Base-by-base conservation (phyloP, 2,888 invertebrate species). In the Tricholauxania praeusta region DNA sequence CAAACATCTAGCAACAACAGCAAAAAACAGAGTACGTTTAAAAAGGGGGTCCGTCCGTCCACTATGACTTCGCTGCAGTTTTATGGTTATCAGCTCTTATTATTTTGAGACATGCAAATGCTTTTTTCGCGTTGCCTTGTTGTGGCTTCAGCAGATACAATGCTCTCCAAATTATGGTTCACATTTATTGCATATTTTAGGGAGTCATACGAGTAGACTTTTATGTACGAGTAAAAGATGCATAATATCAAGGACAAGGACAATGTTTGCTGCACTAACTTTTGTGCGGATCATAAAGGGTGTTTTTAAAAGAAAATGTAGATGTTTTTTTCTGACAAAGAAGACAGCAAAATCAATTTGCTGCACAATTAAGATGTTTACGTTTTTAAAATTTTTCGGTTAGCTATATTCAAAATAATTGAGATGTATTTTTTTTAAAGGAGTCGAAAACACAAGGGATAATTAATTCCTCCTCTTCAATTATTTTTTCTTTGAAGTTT, bases 41-140 rank as follows among this genome's bases (percentile, higher is more conserved):
- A 57, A 12, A 57, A 1, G 17, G 57, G 12, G 28, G 22, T 57
- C 22, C 22, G 22, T 57, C 22, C 22, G 15, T 22, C 57, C 17
- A 63, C 63, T 52, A 57, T 47, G 55, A 17, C 14, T 55, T 55
- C 48, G 8, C 4, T 57, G 49, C 28, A 47, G 53, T 81, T 80
- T 80, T 82, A 83, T 81, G 80, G 82, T 79, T 80, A 78, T 79
- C 80, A 81, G 82, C 82, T 39, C 10, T 83, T 83, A 83, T 83
- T 83, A 82, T 82, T 79, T 74, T 78, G 78, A 80, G 80, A 81
- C 82, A 83, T 83, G 83, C 82, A 81, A 83, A 82, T 81, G 78
- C 80, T 78, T 76, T 19, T 39, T 63, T 77, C 69, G 71, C 72
- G 72, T 57, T 76, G 71, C 74, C 57, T 19, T 39, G 15, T 68